A percentile compares a stretch with the other conserved stretches of the same genome.
These are phyloP conservation scores for Polypterus senegalus DNA, from an alignment of 2,113 vertebrate genomes.

Conservation along the genomic window DNA sequence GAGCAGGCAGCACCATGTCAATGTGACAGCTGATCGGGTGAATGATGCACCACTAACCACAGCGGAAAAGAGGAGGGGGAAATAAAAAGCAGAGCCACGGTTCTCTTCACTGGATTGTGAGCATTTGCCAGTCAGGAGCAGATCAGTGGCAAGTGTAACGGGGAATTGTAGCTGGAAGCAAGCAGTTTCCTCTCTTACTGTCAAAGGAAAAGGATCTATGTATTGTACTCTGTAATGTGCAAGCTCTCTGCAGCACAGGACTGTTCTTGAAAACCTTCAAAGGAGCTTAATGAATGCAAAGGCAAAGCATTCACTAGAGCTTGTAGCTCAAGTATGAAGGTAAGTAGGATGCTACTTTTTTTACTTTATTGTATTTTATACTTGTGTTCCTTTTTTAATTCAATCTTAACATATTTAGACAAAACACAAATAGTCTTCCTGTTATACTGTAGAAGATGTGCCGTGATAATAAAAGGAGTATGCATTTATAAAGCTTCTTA, in stretches of 20 bases:
- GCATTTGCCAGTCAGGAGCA: slow-evolving; percentile 31
- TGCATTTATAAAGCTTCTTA: too few relatives aligned
- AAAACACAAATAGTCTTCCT: too few relatives aligned
- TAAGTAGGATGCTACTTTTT: neutral
- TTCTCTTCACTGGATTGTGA: slow-evolving; percentile 43
- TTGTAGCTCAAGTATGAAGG: neutral
- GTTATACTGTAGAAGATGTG: too few relatives aligned
- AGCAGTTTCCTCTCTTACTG: slow-evolving; percentile 25
- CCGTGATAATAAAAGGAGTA: too few relatives aligned
- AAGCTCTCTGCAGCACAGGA: slow-evolving; percentile 25
- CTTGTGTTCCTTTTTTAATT: too few relatives aligned
- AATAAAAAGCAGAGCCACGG: slow-evolving; percentile 33
- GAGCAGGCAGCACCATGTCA: slow-evolving; percentile 71
- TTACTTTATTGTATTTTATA: too few relatives aligned
- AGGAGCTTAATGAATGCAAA: slow-evolving; percentile 35
- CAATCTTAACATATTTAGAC: too few relatives aligned
- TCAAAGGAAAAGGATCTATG: slow-evolving; percentile 29
- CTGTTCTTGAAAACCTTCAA: slow-evolving; percentile 25
- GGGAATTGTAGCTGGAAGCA: slow-evolving; percentile 11
- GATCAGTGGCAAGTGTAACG: slow-evolving; percentile 32
- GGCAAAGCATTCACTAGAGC: neutral
- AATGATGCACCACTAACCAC: slow-evolving; percentile 61
- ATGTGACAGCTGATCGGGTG: slow-evolving; percentile 60
- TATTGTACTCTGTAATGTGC: slow-evolving; percentile 26
- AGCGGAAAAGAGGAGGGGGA: slow-evolving; percentile 54